Evolutionary conservation across 2,888 invertebrate species (phyloP).

Genomic region (Nephrotoma guestfalica): DNA sequence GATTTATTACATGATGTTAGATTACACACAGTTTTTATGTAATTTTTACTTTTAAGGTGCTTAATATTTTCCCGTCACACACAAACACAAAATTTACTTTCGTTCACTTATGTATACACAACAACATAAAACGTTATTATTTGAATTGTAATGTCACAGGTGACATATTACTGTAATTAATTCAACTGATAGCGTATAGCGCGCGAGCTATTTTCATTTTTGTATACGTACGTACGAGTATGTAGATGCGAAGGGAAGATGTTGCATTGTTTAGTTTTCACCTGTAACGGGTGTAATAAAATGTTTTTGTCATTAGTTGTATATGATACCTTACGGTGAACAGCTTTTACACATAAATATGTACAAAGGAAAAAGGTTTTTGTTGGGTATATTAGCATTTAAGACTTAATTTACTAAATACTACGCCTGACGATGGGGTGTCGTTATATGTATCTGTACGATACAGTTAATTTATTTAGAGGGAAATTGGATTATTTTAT

Average conservation of each 20-base stretch:
- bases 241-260: neutral
- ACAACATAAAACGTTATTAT: neutral
- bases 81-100: neutral
- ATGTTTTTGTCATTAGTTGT: neutral
- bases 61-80: neutral
- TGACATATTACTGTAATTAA: neutral
- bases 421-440: too few species aligned
- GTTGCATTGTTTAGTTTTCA: neutral
- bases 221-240: neutral
- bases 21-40: neutral
- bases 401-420: too few species aligned
- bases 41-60: neutral
- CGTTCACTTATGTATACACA: neutral
- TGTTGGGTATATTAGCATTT: too few species aligned
- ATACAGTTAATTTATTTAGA: too few species aligned
- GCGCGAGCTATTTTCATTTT: neutral
- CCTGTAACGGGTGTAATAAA: neutral
- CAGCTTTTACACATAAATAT: neutral
- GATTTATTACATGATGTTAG: slow-evolving; percentile 1
- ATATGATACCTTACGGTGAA: neutral
- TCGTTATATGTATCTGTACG: too few species aligned
- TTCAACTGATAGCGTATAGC: neutral
- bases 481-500: too few species aligned
- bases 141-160: neutral
- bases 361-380: neutral